Evolutionary conservation across 2,113 vertebrate genomes (phyloP).

Genomic region (Willisornis vidua): DNA sequence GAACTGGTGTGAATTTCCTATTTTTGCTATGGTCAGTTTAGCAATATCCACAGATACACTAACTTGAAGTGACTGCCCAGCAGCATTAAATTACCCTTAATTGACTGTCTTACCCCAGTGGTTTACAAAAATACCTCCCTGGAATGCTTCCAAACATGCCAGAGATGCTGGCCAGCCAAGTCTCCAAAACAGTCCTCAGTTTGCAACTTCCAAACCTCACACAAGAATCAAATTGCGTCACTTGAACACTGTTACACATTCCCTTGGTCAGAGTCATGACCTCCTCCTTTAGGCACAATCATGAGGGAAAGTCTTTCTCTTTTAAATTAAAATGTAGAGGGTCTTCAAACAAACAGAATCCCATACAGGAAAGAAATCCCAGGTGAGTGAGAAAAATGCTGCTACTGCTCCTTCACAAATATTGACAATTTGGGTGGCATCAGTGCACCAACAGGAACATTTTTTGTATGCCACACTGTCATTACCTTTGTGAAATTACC

Average conservation of each 20-base stretch:
- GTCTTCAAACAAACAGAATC: neutral
- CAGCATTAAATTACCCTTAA: slow-evolving; percentile 1
- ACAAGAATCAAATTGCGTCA: neutral
- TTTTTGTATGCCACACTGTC: neutral
- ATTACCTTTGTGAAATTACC: neutral
- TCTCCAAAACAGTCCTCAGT: neutral
- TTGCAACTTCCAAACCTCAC: neutral
- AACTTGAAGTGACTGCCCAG: neutral
- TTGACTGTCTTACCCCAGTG: neutral
- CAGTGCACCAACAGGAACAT: neutral
- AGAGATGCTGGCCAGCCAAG: neutral
- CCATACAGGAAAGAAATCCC: neutral
- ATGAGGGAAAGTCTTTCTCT: neutral
- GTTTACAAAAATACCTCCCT: slow-evolving; percentile 50
- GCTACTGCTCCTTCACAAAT: neutral
- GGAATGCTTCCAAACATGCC: slow-evolving; percentile 8
- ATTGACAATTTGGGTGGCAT: neutral
- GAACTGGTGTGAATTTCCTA: neutral
- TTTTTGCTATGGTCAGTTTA: neutral
- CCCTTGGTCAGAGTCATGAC: neutral
- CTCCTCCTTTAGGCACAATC: accelerated
- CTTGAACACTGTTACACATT: neutral
- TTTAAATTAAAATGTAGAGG: neutral
- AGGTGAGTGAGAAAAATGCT: neutral
- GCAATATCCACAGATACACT: neutral